Evolutionary conservation across 2,113 vertebrate genomes (phyloP).

Genomic region (Pristiophorus japonicus): DNA sequence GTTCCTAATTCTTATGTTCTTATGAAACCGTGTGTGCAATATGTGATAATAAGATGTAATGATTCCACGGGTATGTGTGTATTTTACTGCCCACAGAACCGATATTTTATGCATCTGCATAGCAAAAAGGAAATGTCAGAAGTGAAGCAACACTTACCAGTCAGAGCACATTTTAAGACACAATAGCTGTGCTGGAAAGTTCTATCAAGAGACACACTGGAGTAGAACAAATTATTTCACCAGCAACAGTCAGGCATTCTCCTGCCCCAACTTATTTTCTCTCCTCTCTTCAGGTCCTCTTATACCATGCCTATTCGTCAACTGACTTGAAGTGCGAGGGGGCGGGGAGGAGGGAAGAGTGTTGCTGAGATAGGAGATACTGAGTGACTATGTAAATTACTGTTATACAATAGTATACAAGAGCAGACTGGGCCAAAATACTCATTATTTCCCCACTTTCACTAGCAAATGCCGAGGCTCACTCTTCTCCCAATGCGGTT

Average conservation of each 20-base stretch:
- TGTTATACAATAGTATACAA: neutral
- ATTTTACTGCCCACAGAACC: conserved; percentile 30
- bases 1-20: too few species aligned
- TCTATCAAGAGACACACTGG: neutral
- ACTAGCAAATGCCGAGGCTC: neutral
- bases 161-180: neutral
- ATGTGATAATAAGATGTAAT: neutral
- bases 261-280: neutral
- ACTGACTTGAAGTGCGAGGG: neutral
- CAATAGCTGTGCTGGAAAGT: neutral
- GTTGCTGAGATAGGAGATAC: neutral
- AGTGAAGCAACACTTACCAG: neutral
- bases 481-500: neutral
- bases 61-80: neutral
- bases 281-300: neutral
- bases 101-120: conserved; percentile 4
- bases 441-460: neutral
- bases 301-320: neutral
- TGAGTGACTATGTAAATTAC: neutral
- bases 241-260: neutral
- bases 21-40: neutral
- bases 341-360: neutral
- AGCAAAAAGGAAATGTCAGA: neutral
- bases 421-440: neutral
- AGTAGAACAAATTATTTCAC: neutral